These are phyloP conservation scores for Acromyrmex heyeri DNA, from an alignment of 1,140 invertebrate species.

Conservation along the genomic window DNA sequence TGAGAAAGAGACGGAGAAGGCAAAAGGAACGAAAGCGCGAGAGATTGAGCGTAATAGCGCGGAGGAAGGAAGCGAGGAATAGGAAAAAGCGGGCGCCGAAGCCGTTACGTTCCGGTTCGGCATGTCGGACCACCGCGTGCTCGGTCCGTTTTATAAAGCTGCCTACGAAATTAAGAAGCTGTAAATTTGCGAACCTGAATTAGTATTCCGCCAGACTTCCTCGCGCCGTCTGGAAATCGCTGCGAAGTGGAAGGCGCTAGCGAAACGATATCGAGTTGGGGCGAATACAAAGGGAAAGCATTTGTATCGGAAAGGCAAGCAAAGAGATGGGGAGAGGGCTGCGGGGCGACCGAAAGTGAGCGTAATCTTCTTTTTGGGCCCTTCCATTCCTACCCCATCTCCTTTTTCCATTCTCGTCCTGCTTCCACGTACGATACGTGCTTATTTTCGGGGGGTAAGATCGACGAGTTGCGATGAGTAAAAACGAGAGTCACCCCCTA, in stretches of 20 bases:
- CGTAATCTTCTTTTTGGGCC: constrained; percentile 52
- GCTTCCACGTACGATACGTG: constrained; percentile 26
- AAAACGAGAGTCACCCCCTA: constrained; percentile 42
- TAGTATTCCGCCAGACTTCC: constrained; percentile 83
- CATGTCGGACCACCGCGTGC: constrained; percentile 67
- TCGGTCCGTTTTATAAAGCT: constrained; percentile 81
- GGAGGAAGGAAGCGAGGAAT: constrained; percentile 63
- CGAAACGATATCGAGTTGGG: constrained; percentile 35
- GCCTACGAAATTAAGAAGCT: constrained; percentile 83
- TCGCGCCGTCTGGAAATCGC: constrained; percentile 63
- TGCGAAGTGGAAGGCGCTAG: constrained; percentile 45
- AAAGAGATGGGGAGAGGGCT: not conserved
- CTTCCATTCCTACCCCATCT: constrained; percentile 4
- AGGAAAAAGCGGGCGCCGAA: constrained; percentile 2
- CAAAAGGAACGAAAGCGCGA: constrained; percentile 28
- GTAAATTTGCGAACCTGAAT: constrained; percentile 84
- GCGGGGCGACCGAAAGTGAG: constrained; percentile 33
- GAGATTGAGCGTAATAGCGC: constrained; percentile 25
- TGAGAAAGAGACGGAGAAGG: not conserved
- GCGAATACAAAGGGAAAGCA: constrained; percentile 52
- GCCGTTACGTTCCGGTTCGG: constrained; percentile 33
- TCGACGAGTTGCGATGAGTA: constrained; percentile 47
- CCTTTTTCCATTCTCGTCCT: constrained; percentile 4
- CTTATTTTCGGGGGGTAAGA: constrained; percentile 40
- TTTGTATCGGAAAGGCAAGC: constrained; percentile 38